These are phyloP conservation scores for Ormyrus thymus DNA, from an alignment of 2,888 invertebrate genomes.

Conservation along the genomic window DNA sequence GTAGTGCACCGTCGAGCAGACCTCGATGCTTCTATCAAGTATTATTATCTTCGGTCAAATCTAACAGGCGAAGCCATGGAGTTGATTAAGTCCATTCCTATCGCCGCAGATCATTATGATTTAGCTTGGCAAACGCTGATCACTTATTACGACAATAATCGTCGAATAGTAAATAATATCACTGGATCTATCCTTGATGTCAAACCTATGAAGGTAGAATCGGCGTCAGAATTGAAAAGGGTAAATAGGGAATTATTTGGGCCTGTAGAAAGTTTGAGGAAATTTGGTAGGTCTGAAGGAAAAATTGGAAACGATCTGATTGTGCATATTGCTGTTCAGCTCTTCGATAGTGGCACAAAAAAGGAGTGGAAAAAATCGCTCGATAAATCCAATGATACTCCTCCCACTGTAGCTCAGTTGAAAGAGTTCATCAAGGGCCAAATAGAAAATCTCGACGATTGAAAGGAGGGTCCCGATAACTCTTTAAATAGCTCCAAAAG, in stretches of 20 bases:
- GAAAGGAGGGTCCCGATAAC: not conserved
- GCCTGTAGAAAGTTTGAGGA: not conserved
- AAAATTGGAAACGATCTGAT: not conserved
- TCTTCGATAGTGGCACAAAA: not conserved
- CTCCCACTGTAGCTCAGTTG: not conserved
- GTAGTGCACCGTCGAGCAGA: not conserved
- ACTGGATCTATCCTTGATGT: not conserved
- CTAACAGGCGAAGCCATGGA: not conserved
- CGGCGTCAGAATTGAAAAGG: not conserved
- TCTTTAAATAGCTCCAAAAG: not conserved
- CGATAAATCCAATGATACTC: not conserved
- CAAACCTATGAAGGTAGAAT: not conserved
- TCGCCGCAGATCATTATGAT: not conserved
- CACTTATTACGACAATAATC: not conserved
- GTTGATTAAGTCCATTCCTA: not conserved
- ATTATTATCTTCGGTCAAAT: not conserved
- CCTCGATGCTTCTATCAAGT: not conserved
- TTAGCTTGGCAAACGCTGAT: not conserved
- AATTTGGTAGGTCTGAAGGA: not conserved
- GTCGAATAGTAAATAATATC: not conserved
- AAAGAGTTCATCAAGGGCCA: not conserved
- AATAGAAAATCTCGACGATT: not conserved
- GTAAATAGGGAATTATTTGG: not conserved
- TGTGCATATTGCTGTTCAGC: not conserved
- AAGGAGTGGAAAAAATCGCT: not conserved